Percentiles rank a stretch among this genome's conserved stretches.
Conservation (phyloP, 2,797 vertebrate genomes). For the Trachops cirrhosus region DNA sequence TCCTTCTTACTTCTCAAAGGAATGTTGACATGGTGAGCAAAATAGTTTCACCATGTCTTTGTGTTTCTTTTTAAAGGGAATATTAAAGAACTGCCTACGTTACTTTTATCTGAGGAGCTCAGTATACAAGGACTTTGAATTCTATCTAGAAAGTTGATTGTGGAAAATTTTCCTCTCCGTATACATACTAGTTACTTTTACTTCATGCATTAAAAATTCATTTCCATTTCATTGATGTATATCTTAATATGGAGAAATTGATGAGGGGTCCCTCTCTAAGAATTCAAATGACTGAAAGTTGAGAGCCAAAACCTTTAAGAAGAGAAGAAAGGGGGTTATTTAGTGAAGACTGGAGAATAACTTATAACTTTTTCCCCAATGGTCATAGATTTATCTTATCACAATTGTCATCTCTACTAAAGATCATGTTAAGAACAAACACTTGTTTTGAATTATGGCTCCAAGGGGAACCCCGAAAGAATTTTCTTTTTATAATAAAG, state of each 20-base stretch:
- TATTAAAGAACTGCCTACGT: neutral
- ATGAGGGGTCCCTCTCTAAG: neutral
- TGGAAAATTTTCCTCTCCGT: neutral
- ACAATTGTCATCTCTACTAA: neutral
- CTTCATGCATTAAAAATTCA: neutral
- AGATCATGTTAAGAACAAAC: neutral
- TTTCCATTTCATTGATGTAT: neutral
- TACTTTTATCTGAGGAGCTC: neutral
- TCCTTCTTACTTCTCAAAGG: constrained; percentile 9
- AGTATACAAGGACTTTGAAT: neutral
- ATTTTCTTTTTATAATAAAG: neutral
- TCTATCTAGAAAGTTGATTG: neutral
- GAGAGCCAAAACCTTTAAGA: neutral
- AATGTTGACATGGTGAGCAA: neutral
- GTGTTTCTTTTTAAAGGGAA: constrained; percentile 3
- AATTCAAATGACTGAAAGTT: constrained; percentile 1
- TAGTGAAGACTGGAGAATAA: neutral
- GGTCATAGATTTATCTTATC: neutral
- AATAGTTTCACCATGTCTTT: neutral
- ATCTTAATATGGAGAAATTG: neutral
- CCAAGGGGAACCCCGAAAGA: neutral
- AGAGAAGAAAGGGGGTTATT: neutral
- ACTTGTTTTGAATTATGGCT: neutral
- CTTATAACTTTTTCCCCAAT: neutral
- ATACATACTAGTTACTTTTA: neutral